Evolutionary conservation across 2,797 vertebrate species (phyloP).

Genomic region (Pseudochirops corinnae): DNA sequence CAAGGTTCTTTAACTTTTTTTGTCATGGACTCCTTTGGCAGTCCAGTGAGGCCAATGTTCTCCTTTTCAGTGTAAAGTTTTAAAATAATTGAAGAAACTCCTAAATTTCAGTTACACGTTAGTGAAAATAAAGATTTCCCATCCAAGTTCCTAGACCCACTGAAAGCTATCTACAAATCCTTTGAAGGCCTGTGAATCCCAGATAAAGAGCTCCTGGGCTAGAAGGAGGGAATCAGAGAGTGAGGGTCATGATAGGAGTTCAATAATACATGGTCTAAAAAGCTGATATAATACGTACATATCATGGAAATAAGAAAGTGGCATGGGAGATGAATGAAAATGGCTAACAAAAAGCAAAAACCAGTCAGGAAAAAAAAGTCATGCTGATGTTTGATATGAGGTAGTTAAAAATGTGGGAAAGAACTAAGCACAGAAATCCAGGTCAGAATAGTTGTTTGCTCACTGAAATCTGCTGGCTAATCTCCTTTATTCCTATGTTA

Average conservation of each 20-base stretch:
- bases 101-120: not conserved
- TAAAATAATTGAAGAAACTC: not conserved
- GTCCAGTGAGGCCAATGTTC: not conserved
- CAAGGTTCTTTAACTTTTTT: not conserved
- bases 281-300: not conserved
- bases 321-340: not conserved
- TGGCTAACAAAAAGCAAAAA: not conserved
- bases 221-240: not conserved
- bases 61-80: not conserved
- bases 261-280: not conserved
- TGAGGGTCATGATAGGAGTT: not conserved
- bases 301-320: not conserved
- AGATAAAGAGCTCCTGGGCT: not conserved
- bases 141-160: not conserved
- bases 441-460: not conserved
- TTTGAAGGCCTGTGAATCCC: not conserved
- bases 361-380: not conserved
- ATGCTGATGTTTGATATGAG: not conserved
- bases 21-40: not conserved
- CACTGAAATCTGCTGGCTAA: not conserved
- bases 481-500: not conserved
- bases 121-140: not conserved
- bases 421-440: not conserved
- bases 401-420: not conserved
- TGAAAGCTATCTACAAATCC: not conserved